Evolutionary conservation across 2,888 invertebrate genomes (phyloP).

Genomic region (Lapara coniferarum): DNA sequence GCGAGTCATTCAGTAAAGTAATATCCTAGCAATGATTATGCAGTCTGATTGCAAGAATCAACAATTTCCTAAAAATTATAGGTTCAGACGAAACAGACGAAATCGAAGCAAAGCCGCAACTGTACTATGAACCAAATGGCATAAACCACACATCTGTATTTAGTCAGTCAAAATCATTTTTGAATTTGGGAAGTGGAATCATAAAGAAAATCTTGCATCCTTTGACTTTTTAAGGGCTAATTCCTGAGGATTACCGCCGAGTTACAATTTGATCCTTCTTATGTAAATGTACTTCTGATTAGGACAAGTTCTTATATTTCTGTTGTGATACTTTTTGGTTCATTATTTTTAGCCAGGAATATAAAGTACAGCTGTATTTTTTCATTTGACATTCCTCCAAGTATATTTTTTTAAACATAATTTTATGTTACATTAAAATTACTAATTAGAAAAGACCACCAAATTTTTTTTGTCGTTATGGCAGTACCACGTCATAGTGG

Average conservation of each 20-base stretch:
- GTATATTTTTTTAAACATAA: background rate
- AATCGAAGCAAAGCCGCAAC: conserved; percentile 4
- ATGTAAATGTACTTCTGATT: background rate
- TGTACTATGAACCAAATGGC: background rate
- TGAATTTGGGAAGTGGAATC: background rate
- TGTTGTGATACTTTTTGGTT: background rate
- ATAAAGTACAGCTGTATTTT: too few species aligned
- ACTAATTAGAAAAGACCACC: too few species aligned
- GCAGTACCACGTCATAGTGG: too few species aligned
- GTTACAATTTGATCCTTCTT: background rate
- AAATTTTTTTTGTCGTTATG: too few species aligned
- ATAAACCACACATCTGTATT: conserved; percentile 13
- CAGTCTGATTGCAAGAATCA: too few species aligned
- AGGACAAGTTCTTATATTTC: background rate
- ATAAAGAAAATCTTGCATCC: background rate
- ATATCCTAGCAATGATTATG: background rate
- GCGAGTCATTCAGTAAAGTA: too few species aligned
- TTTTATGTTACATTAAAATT: too few species aligned
- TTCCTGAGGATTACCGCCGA: background rate
- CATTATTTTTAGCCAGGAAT: background rate
- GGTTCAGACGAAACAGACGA: background rate
- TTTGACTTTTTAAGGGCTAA: background rate
- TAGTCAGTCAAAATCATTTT: conserved; percentile 5
- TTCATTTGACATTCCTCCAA: too few species aligned
- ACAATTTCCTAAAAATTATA: background rate